A percentile compares a stretch with the other conserved stretches of the same genome.
Evolutionary conservation across 23 tunicate species (phyloP).

Genomic region (Aplidium turbinatum): DNA sequence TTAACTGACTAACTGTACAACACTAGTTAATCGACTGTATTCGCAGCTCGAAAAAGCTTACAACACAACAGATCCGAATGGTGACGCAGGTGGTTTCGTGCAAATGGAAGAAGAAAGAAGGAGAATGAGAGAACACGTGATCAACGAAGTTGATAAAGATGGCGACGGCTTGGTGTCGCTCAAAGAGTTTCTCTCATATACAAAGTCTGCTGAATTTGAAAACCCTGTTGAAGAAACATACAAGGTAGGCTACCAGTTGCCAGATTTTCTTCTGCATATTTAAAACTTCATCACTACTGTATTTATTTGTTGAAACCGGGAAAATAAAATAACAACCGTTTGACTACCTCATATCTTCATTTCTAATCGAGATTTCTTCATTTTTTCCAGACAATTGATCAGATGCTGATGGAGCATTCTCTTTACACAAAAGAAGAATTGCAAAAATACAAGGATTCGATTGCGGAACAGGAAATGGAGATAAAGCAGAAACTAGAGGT

Average conservation of each 20-base stretch:
- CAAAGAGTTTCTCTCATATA: constrained; percentile 66
- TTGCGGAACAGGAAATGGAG: constrained; percentile 59
- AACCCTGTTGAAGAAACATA: constrained; percentile 66
- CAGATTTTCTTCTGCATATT: too few relatives aligned
- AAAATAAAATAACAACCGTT: too few relatives aligned
- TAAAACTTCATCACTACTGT: too few relatives aligned
- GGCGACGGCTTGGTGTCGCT: constrained; percentile 48
- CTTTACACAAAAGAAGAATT: constrained; percentile 68
- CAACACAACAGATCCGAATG: constrained; percentile 41
- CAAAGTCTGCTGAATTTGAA: constrained; percentile 62
- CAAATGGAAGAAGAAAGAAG: constrained; percentile 77
- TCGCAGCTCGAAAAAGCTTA: constrained; percentile 56
- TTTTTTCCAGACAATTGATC: constrained; percentile 60
- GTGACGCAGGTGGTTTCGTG: constrained; percentile 38
- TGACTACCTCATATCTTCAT: too few relatives aligned
- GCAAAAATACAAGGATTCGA: constrained; percentile 40
- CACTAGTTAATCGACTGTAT: too few relatives aligned
- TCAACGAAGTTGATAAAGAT: constrained; percentile 77
- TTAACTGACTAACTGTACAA: too few relatives aligned
- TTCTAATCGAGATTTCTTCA: too few relatives aligned
- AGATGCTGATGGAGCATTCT: constrained; percentile 52
- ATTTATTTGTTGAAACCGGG: too few relatives aligned
- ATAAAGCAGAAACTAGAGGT: constrained; percentile 61
- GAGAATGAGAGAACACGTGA: constrained; percentile 85
- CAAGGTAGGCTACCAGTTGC: too few relatives aligned